Conservation (phyloP, 2,113 vertebrate species). For the Tychaedon coryphoeus region DNA sequence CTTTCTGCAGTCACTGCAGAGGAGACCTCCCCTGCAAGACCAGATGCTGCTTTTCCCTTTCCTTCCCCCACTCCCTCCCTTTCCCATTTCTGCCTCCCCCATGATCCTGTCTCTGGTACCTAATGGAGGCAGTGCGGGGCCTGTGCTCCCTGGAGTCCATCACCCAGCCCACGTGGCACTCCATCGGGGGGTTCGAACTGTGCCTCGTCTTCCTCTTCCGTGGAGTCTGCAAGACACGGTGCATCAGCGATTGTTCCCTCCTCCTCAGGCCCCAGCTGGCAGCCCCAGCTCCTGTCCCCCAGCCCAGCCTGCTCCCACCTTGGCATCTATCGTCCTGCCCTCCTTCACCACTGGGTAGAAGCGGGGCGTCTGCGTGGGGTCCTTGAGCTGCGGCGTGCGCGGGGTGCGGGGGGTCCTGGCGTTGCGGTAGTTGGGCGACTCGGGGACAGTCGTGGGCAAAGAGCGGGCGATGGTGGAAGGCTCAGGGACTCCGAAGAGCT, state of each 20-base stretch:
- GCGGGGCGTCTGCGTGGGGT: slow-evolving; percentile 88
- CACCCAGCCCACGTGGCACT: slow-evolving; percentile 98
- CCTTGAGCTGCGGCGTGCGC: slow-evolving; percentile 92
- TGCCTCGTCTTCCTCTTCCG: slow-evolving; percentile 97
- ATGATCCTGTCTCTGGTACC: slow-evolving; percentile 57
- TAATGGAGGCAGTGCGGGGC: slow-evolving; percentile 93
- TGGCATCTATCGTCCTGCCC: slow-evolving; percentile 91
- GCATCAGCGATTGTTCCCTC: neutral
- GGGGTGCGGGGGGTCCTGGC: slow-evolving; percentile 93
- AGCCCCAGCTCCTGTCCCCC: neutral
- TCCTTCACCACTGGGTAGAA: slow-evolving; percentile 99
- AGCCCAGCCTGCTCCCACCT: slow-evolving; percentile 70
- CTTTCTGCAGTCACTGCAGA: neutral
- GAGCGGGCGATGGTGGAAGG: slow-evolving; percentile 91
- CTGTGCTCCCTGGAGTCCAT: slow-evolving; percentile 98
- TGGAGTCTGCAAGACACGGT: slow-evolving; percentile 80
- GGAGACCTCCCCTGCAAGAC: neutral
- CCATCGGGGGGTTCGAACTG: slow-evolving; percentile 96
- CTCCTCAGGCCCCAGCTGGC: neutral
- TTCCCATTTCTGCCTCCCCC: neutral
- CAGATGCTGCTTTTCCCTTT: neutral
- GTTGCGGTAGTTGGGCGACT: slow-evolving; percentile 93
- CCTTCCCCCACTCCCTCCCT: neutral
- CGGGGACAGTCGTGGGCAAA: slow-evolving; percentile 93
- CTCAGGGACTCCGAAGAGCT: slow-evolving; percentile 93